A percentile compares a stretch with the other conserved stretches of the same genome.
Evolutionary conservation across 2,113 vertebrate genomes (phyloP).

Genomic region (Poicephalus meyeri): DNA sequence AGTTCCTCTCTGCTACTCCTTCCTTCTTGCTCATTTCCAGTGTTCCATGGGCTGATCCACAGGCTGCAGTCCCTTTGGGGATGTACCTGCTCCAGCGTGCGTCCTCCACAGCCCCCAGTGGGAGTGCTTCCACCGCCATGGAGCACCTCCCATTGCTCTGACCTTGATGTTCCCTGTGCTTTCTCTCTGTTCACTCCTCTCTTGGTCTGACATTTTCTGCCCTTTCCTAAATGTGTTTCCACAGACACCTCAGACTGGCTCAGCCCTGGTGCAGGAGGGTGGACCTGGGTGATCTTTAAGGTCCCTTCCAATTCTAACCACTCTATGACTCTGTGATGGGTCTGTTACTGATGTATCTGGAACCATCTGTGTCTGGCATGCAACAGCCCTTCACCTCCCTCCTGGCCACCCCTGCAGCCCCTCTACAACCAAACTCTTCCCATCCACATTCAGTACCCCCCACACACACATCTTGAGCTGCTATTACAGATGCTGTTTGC

Average conservation of each 20-base stretch:
- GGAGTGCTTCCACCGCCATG: neutral
- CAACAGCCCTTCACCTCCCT: neutral
- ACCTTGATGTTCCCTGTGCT: neutral
- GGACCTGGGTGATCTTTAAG: rapidly evolving
- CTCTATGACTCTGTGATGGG: rapidly evolving
- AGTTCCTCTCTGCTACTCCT: neutral
- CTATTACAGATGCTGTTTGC: neutral
- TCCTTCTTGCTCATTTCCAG: neutral
- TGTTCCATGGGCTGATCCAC: neutral
- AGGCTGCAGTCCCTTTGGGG: neutral
- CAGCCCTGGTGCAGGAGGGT: neutral
- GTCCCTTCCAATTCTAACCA: rapidly evolving
- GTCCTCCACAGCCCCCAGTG: neutral
- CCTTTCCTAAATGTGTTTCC: rapidly evolving
- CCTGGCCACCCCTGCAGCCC: neutral
- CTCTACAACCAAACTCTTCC: neutral
- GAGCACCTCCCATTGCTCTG: neutral
- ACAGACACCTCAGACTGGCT: neutral
- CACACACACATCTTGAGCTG: rapidly evolving
- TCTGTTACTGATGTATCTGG: neutral
- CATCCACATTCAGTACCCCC: neutral
- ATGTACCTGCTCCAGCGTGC: neutral
- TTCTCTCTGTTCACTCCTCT: neutral
- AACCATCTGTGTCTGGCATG: neutral
- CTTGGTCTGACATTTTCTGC: neutral